Conservation (phyloP, 2,113 vertebrate genomes). For the Tauraco erythrolophus region DNA sequence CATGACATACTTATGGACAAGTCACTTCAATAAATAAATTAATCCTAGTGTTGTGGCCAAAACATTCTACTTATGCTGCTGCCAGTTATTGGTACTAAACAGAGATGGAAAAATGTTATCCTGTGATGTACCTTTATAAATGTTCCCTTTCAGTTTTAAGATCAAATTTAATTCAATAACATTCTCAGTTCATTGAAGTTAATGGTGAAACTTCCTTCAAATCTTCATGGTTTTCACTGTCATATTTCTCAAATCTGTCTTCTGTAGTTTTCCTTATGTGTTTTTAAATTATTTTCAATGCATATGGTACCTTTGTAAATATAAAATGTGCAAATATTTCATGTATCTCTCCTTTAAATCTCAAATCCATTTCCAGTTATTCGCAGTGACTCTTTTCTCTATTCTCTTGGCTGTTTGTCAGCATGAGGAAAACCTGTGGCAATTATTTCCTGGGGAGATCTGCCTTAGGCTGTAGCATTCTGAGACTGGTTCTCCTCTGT, state of each 20-base stretch:
- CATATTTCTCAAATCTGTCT: background rate
- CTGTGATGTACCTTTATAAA: background rate
- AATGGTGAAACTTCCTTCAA: background rate
- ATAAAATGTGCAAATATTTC: background rate
- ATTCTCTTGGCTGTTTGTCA: background rate
- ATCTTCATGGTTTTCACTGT: background rate
- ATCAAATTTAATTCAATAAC: background rate
- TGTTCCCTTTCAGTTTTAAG: too few relatives aligned
- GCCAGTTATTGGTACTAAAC: background rate
- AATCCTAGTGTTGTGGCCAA: background rate
- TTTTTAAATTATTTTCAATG: background rate
- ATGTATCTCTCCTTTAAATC: background rate
- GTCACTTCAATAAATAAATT: background rate
- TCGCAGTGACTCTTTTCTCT: background rate
- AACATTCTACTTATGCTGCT: background rate
- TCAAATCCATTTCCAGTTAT: background rate
- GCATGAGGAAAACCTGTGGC: background rate
- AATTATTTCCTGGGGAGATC: conserved; percentile 15
- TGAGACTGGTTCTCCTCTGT: background rate
- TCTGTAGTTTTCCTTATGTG: background rate
- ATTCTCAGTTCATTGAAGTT: background rate
- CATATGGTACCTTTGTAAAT: background rate
- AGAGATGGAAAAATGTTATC: background rate
- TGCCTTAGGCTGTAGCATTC: background rate
- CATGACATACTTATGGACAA: background rate